These are phyloP conservation scores for Mimas tiliae DNA, from an alignment of 2,888 invertebrate species.

Conservation along the genomic window DNA sequence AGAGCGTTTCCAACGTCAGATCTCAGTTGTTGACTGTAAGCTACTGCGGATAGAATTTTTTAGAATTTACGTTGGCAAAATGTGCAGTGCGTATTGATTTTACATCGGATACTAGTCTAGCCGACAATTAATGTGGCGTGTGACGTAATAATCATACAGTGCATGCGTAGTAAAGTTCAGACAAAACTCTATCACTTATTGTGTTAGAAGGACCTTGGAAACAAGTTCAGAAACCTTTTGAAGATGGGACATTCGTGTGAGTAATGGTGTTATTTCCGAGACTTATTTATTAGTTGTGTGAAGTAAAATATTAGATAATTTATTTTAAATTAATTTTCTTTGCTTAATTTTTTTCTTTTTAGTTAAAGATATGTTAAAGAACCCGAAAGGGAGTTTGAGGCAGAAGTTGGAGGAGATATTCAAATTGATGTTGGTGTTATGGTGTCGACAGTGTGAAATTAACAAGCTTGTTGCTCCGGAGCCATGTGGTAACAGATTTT, in stretches of 20 bases:
- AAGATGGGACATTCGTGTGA: conserved; percentile 74
- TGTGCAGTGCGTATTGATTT: conserved; percentile 69
- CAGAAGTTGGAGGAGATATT: conserved; percentile 91
- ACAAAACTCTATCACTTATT: conserved; percentile 37
- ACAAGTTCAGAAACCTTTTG: conserved; percentile 8
- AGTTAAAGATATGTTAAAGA: conserved; percentile 69
- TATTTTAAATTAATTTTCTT: conserved; percentile 22
- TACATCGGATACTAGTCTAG: conserved; percentile 52
- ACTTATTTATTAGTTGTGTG: conserved; percentile 24
- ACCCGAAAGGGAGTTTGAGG: conserved; percentile 69
- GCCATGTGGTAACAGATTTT: conserved; percentile 77
- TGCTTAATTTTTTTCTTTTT: conserved; percentile 55
- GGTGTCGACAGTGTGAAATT: conserved; percentile 91
- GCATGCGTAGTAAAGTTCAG: conserved; percentile 47
- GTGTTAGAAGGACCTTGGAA: conserved; percentile 21
- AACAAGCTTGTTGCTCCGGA: conserved; percentile 86
- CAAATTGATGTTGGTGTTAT: conserved; percentile 92
- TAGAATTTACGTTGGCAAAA: conserved; percentile 55
- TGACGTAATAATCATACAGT: conserved; percentile 60
- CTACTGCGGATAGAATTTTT: conserved; percentile 70
- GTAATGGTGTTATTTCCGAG: conserved; percentile 40
- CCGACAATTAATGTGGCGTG: conserved; percentile 40
- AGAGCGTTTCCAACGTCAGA: conserved; percentile 69
- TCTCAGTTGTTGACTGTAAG: conserved; percentile 74
- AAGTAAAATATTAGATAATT: not conserved